Evolutionary conservation across 2,888 invertebrate species (phyloP).

Genomic region (Cosmopolites sordidus): DNA sequence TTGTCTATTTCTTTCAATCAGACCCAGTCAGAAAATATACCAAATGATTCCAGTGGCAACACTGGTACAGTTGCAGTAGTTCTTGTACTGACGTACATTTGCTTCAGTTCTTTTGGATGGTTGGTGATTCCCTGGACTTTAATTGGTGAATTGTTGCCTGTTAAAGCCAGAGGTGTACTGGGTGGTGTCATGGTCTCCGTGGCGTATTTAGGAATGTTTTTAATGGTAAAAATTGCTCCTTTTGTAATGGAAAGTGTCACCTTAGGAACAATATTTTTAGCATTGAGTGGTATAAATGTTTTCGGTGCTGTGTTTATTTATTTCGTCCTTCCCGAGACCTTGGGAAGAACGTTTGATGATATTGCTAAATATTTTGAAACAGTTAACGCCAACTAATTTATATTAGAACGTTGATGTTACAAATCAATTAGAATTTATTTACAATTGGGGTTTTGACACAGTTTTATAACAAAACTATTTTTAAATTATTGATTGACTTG

Average conservation of each 20-base stretch:
- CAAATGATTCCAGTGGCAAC: background rate
- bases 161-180: slow-evolving; percentile 51
- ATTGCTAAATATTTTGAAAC: slow-evolving; percentile 51
- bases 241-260: slow-evolving; percentile 47
- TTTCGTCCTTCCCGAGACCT: slow-evolving; percentile 55
- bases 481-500: no score
- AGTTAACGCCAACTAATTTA: no score
- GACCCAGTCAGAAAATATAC: slow-evolving; percentile 28
- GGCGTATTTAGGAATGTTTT: slow-evolving; percentile 55
- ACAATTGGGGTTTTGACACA: no score
- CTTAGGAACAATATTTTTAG: slow-evolving; percentile 45
- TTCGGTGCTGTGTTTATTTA: slow-evolving; percentile 49
- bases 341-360: slow-evolving; percentile 54
- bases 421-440: no score
- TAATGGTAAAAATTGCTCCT: slow-evolving; percentile 52
- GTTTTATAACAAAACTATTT: no score
- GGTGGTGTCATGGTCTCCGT: slow-evolving; percentile 52
- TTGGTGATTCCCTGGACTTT: slow-evolving; percentile 59
- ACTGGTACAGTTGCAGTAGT: slow-evolving; percentile 47
- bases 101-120: slow-evolving; percentile 53
- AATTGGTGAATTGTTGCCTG: slow-evolving; percentile 53
- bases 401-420: no score
- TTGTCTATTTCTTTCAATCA: slow-evolving; percentile 10
- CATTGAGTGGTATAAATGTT: slow-evolving; percentile 50
- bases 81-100: slow-evolving; percentile 52